A percentile compares a stretch with the other conserved stretches of the same genome.
phyloP scores from a whole-genome alignment of 2,113 vertebrate genomes.

The Mus pahari region DNA sequence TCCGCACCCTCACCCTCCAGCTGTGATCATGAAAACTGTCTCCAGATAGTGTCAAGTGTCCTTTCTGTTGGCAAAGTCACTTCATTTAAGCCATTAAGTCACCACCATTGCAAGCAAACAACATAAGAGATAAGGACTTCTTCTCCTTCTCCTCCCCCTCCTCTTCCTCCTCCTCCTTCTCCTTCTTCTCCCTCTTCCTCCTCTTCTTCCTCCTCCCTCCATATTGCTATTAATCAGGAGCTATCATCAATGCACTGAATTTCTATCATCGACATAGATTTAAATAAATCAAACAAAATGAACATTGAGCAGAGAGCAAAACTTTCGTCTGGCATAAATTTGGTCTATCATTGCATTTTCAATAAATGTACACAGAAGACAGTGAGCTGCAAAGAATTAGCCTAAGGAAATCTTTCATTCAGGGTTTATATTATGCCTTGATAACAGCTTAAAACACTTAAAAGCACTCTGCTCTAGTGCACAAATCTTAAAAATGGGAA shows the following conservation, averaged over 20 bases:
- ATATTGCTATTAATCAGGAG: neutral
- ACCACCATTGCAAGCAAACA: neutral
- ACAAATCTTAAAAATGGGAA: neutral
- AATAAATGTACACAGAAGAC: neutral
- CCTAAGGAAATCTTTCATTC: neutral
- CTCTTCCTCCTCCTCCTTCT: accelerated
- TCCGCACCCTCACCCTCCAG: neutral
- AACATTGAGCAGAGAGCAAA: neutral
- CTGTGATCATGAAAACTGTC: neutral
- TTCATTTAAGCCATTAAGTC: neutral
- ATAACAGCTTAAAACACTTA: constrained; percentile 13
- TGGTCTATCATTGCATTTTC: neutral
- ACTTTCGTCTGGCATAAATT: neutral
- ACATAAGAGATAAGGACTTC: neutral
- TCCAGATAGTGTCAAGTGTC: neutral
- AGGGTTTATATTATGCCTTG: constrained; percentile 4
- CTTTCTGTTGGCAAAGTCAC: neutral
- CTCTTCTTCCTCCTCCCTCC: too few species aligned
- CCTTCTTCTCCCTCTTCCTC: too few species aligned
- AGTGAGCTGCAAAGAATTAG: neutral
- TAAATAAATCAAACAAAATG: neutral
- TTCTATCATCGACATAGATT: neutral
- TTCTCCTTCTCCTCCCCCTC: accelerated
- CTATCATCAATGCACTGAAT: neutral
- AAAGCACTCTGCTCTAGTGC: neutral